Evolutionary conservation across 2,888 invertebrate genomes (phyloP), one percentile per base, ranked within the genome.

Genomic region (Cerastis rubricosa): DNA sequence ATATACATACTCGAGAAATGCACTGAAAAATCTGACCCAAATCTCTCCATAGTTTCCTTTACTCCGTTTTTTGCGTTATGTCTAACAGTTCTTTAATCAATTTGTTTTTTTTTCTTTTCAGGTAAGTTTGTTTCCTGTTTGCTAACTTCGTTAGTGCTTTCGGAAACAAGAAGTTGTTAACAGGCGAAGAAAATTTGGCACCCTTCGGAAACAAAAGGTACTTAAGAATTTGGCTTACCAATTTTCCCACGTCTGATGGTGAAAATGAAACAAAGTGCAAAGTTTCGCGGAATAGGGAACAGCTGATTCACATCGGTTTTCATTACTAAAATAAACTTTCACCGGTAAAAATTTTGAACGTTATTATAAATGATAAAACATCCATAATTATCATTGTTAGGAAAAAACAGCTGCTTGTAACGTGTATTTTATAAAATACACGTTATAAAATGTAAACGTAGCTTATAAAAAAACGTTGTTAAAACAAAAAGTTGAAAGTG

Each of bases 101-200:
- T 81, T 43, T 19, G 22, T 76, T 83, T 81, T 35, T n/a, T 69
- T 77, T 88, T 85, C 47, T 80, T 87, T 87, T 45, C 88, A 87
- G 87, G 87, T 87, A 87, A 87, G 87, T 88, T 85, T 35, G 71
- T 66, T 80, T 77, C 66, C 80, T 51, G 78, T 73, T 79, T 72
- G 76, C 77, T 71, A 71, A 75, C 67, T 74, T 73, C 71, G 43
- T 77, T 49, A 84, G 76, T 73, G 63, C 74, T 74, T 75, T n/a
- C 25, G 59, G 45, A 68, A 74, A 71, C 59, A 76, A 61, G 71
- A 70, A 81, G 73, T 74, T 51, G 65, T 74, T 67, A 72, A 57
- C 64, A 66, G 71, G 49, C 25, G 47, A 35, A 54, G 59, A 71
- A 74, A 81, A 68, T 71, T 71, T 71, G 73, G 51, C 51, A 51